Evolutionary conservation across 2,797 vertebrate species (phyloP), one percentile per base, ranked within the genome.

Genomic region (Paedocypris micromegethes): DNA sequence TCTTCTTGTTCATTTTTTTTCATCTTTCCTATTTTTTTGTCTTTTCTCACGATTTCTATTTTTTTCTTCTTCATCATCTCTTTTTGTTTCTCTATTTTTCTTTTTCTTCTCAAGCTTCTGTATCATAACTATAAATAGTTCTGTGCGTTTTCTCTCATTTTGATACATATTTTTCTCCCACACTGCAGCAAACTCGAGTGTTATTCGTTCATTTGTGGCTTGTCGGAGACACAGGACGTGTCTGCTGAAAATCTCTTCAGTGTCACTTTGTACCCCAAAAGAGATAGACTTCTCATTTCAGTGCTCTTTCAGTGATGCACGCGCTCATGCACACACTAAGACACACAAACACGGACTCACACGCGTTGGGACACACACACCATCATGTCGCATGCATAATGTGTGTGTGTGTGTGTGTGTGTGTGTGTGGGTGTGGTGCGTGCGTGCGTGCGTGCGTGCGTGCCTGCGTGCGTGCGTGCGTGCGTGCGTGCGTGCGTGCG

Each of bases 181-280:
- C 65, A 56, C 23, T 56, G 58, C 45, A 60, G 55, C 50, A 51
- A 52, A 43, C 54, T 55, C 43, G 50, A 62, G 50, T 52, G 58
- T 67, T 72, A 66, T 68, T 67, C 60, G 66, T 65, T 68, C 66
- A 56, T 69, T 58, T 54, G 63, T 56, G 42, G 45, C 69, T 68
- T 72, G 70, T 68, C 68, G 64, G 60, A 43, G 60, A 72, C 65
- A 72, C 2, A 3, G 23, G 61, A 9, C 44, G 52, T 9, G 63
- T 71, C 57, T 62, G 46, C 47, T 8, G 42, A 42, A 71, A 75
- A 75, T 75, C 56, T 50, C 73, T 75, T 75, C 58, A 66, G 72
- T 60, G 73, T 60, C 68, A 61, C 58, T 67, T 70, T 58, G 7
- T 42, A 52, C 61, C 68, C 73, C 69, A 59, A 75, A 72, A 59